phyloP scores from a whole-genome alignment of 2,888 invertebrate genomes.

The Punctoribates punctum region DNA sequence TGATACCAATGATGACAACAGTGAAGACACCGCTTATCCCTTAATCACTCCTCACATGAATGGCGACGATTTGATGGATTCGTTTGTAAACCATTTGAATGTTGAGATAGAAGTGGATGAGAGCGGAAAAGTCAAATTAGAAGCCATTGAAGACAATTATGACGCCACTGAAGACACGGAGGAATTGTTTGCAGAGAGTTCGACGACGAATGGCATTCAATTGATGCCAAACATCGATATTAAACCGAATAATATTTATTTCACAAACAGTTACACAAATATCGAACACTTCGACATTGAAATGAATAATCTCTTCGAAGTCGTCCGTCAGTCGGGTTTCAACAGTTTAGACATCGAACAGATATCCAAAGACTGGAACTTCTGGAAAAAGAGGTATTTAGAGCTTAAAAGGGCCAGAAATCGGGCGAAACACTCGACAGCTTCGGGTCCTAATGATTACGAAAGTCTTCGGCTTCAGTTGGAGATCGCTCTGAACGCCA shows the following conservation, averaged over 20 bases:
- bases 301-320: slow-evolving; percentile 29
- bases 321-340: slow-evolving; percentile 16
- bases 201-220: neutral
- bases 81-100: slow-evolving; percentile 7
- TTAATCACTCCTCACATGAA: neutral
- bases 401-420: slow-evolving; percentile 19
- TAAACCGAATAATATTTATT: slow-evolving; percentile 24
- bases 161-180: neutral
- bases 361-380: slow-evolving; percentile 7
- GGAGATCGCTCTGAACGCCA: slow-evolving; percentile 24
- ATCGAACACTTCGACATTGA: slow-evolving; percentile 32
- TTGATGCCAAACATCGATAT: slow-evolving; percentile 24
- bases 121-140: slow-evolving; percentile 10
- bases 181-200: neutral
- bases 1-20: neutral
- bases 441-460: neutral
- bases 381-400: slow-evolving; percentile 33
- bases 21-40: neutral
- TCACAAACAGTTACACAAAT: slow-evolving; percentile 21
- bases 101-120: slow-evolving; percentile 30
- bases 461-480: neutral
- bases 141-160: neutral
- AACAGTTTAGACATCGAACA: slow-evolving; percentile 30
- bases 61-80: slow-evolving; percentile 6
- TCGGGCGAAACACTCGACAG: slow-evolving; percentile 1